phyloP scores from a whole-genome alignment of 1,140 invertebrate genomes.

The Megalopta genalis region DNA sequence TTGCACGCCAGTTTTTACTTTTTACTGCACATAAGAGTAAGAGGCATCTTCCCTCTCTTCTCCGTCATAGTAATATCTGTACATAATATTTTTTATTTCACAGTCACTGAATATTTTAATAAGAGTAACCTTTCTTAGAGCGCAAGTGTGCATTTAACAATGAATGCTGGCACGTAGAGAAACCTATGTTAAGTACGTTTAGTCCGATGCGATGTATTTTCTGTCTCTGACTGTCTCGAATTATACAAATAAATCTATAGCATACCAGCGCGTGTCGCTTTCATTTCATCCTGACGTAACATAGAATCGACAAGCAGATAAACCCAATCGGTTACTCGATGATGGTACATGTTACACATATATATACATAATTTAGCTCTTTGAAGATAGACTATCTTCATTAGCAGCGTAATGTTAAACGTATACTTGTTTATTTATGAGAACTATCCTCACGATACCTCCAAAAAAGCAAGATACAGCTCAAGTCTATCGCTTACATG shows the following conservation, averaged over 20 bases:
- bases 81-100: constrained; percentile 16
- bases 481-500: too few species aligned
- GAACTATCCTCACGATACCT: too few species aligned
- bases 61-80: constrained; percentile 10
- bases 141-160: not conserved
- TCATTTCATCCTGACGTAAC: not conserved
- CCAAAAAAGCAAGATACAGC: too few species aligned
- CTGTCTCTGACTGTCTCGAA: constrained; percentile 11
- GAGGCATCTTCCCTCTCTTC: constrained; percentile 9
- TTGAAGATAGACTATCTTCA: too few species aligned
- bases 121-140: not conserved
- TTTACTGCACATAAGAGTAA: constrained; percentile 22
- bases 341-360: too few species aligned
- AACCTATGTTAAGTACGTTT: constrained; percentile 22
- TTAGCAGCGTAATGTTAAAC: too few species aligned
- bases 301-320: not conserved
- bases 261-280: not conserved
- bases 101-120: constrained; percentile 3
- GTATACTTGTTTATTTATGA: too few species aligned
- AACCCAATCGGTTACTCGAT: not conserved
- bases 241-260: constrained; percentile 35
- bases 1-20: constrained; percentile 8
- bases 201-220: constrained; percentile 36
- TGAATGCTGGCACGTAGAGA: not conserved
- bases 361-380: too few species aligned